Evolutionary conservation across 2,113 vertebrate species (phyloP).

Genomic region (Perognathus longimembris): DNA sequence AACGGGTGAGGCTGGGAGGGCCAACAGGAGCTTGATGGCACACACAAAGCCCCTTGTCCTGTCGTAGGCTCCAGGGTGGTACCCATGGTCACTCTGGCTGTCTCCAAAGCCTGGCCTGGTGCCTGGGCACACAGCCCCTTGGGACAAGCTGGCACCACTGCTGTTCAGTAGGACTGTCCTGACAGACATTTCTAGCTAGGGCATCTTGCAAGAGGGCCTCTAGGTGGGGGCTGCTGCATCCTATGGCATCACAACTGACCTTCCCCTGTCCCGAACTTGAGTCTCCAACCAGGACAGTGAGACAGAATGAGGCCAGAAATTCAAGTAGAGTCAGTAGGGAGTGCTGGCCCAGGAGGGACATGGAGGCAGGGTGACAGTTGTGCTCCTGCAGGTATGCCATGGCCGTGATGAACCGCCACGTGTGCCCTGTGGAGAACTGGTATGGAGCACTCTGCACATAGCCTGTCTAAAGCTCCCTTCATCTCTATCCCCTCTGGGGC

Average conservation of each 20-base stretch:
- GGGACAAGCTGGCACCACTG: slow-evolving; percentile 57
- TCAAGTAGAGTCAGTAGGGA: neutral
- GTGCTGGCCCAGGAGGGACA: neutral
- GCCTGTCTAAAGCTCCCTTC: slow-evolving; percentile 73
- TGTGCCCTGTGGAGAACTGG: slow-evolving; percentile 97
- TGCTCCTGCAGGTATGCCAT: slow-evolving; percentile 91
- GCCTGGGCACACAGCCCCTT: slow-evolving; percentile 60
- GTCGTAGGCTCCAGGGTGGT: slow-evolving; percentile 25
- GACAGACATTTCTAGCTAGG: slow-evolving; percentile 19
- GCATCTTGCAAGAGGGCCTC: neutral
- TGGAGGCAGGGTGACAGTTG: slow-evolving; percentile 27
- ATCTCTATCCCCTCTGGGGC: slow-evolving; percentile 65
- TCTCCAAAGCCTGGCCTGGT: slow-evolving; percentile 57
- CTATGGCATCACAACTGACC: neutral
- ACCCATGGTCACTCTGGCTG: slow-evolving; percentile 45
- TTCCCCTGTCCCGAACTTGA: neutral
- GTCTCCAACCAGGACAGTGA: neutral
- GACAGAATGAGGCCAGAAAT: neutral
- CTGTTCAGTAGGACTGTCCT: neutral
- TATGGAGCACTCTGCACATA: slow-evolving; percentile 79
- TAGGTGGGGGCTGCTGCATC: neutral
- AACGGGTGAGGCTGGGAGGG: no score
- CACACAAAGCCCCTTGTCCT: slow-evolving; percentile 58
- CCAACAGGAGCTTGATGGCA: neutral
- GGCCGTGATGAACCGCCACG: slow-evolving; percentile 97